These are phyloP conservation scores for Micropterix aruncella DNA, from an alignment of 2,888 invertebrate species.

Conservation along the genomic window DNA sequence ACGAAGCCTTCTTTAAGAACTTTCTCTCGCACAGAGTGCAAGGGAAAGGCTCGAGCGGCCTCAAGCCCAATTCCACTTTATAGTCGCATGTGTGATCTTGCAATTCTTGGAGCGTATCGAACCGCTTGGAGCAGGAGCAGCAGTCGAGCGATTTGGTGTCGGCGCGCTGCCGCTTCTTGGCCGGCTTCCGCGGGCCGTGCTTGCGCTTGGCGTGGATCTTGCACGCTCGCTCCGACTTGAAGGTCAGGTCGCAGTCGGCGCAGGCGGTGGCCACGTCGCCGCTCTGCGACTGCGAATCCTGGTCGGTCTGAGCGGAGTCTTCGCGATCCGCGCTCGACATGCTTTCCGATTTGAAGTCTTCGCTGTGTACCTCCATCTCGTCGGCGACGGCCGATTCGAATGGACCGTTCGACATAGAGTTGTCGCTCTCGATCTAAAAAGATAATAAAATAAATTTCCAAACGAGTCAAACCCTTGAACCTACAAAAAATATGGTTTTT, in stretches of 20 bases:
- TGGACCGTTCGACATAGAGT: too few species aligned
- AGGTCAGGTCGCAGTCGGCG: background rate
- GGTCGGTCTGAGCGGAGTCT: background rate
- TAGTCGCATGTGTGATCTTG: background rate
- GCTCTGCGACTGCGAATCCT: background rate
- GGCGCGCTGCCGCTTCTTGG: background rate
- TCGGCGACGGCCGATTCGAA: too few species aligned
- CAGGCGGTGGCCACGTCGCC: background rate
- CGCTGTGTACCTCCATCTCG: background rate
- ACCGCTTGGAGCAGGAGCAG: background rate
- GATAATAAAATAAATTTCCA: too few species aligned
- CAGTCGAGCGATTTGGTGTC: background rate
- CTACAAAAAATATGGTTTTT: too few species aligned
- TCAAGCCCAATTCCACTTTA: background rate
- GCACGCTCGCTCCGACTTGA: background rate
- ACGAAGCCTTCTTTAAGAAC: slow-evolving; percentile 23
- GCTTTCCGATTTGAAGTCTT: slow-evolving; percentile 1
- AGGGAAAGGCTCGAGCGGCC: background rate
- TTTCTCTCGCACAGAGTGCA: slow-evolving; percentile 27
- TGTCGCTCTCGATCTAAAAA: too few species aligned
- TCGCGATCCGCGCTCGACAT: background rate
- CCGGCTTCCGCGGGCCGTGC: background rate
- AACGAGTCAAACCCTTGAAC: too few species aligned
- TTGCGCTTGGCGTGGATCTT: background rate
- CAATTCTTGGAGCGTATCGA: background rate